Evolutionary conservation across 2,113 vertebrate genomes (phyloP).

Genomic region (Macroglossus sobrinus): DNA sequence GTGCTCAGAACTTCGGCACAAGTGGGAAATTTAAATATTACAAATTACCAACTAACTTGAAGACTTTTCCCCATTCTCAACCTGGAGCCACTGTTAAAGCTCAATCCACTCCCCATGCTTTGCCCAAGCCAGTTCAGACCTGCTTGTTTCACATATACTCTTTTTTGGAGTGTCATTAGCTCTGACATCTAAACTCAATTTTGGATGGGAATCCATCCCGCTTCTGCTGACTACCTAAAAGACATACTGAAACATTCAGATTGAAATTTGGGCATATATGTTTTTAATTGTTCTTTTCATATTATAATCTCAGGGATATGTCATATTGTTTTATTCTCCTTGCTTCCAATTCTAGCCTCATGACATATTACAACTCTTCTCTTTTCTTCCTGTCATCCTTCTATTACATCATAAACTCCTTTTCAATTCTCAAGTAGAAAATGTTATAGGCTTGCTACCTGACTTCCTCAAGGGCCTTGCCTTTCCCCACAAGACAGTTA

Average conservation of each 20-base stretch:
- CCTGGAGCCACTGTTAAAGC: accelerated
- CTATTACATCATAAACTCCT: background rate
- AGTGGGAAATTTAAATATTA: background rate
- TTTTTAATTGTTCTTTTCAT: background rate
- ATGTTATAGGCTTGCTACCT: background rate
- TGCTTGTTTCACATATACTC: accelerated
- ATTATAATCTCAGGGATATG: background rate
- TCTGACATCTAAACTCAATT: background rate
- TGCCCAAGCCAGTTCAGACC: background rate
- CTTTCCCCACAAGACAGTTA: background rate
- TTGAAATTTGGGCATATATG: background rate
- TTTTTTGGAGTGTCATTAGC: background rate
- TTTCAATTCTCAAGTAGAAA: background rate
- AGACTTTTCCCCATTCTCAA: accelerated
- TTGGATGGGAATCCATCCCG: accelerated
- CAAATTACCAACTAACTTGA: background rate
- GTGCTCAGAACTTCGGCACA: accelerated
- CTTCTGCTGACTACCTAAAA: background rate
- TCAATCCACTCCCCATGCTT: background rate
- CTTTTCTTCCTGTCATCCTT: background rate
- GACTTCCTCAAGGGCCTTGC: background rate
- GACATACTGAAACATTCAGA: background rate
- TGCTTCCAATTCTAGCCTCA: background rate
- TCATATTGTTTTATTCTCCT: background rate
- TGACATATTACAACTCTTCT: background rate